Conservation (phyloP, 2,797 vertebrate species). For the Bradypodion ventrale region DNA sequence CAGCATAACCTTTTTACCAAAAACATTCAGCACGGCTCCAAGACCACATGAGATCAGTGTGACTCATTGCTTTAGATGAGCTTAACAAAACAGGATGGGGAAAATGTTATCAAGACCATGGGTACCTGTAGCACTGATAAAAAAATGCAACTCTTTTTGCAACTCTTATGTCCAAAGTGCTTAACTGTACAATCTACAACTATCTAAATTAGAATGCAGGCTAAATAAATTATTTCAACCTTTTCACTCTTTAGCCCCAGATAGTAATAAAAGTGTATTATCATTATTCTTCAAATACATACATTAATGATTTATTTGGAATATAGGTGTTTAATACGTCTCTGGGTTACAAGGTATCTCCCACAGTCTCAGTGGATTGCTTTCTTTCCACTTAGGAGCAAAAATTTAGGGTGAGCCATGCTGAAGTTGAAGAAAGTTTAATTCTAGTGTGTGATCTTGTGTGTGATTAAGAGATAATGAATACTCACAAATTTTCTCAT, state of each 20-base stretch:
- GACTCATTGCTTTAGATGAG: constrained; percentile 10
- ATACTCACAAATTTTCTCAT: too few species aligned
- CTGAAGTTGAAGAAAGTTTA: too few species aligned
- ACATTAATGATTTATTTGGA: not conserved
- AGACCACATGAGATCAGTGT: not conserved
- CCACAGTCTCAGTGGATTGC: too few species aligned
- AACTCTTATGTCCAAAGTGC: not conserved
- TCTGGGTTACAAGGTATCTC: too few species aligned
- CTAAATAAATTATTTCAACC: constrained; percentile 10
- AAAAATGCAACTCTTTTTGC: not conserved
- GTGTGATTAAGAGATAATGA: too few species aligned
- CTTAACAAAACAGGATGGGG: constrained; percentile 4
- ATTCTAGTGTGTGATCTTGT: too few species aligned
- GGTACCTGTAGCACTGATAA: not conserved
- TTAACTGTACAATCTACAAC: not conserved
- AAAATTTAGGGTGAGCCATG: too few species aligned
- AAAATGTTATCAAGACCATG: not conserved
- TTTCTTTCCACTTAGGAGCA: too few species aligned
- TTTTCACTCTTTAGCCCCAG: not conserved
- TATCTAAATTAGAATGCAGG: not conserved
- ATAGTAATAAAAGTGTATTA: not conserved
- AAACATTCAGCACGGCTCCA: constrained; percentile 24
- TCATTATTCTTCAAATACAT: not conserved
- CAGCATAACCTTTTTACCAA: constrained; percentile 42
- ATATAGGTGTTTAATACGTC: not conserved